Conservation (phyloP, 2,113 vertebrate species). For the Neofelis nebulosa region DNA sequence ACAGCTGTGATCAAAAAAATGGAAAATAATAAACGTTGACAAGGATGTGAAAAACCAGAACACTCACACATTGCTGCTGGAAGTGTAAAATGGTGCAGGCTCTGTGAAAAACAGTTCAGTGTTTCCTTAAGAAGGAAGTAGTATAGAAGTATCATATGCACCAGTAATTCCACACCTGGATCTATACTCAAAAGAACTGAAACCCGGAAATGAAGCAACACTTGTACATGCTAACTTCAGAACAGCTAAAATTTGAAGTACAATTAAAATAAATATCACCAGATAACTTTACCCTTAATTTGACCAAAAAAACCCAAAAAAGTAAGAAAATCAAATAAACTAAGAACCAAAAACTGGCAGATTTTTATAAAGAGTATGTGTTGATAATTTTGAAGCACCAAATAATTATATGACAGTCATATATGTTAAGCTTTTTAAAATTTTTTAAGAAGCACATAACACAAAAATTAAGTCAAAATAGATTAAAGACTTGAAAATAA, state of each 20-base stretch:
- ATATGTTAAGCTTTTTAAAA: not conserved
- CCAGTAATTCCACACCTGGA: not conserved
- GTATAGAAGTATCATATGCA: not conserved
- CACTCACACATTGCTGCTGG: not conserved
- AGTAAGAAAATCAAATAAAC: not conserved
- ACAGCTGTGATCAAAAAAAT: not conserved
- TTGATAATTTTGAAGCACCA: not conserved
- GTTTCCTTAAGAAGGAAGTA: not conserved
- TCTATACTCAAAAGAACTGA: not conserved
- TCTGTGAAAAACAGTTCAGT: not conserved
- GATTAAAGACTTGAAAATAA: not conserved
- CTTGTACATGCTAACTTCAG: not conserved
- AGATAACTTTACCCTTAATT: slow-evolving; percentile 9
- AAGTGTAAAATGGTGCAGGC: not conserved
- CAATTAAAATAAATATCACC: slow-evolving; percentile 22
- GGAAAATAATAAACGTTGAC: not conserved
- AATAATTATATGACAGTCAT: not conserved
- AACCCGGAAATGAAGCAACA: not conserved
- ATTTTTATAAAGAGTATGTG: slow-evolving; percentile 23
- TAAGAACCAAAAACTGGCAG: not conserved
- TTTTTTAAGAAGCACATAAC: not conserved
- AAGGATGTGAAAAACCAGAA: not conserved
- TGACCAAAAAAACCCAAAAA: not conserved
- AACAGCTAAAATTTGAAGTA: not conserved
- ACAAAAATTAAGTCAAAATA: not conserved